Conservation (phyloP, 2,888 invertebrate species). For the Andrena chrysosceles region DNA sequence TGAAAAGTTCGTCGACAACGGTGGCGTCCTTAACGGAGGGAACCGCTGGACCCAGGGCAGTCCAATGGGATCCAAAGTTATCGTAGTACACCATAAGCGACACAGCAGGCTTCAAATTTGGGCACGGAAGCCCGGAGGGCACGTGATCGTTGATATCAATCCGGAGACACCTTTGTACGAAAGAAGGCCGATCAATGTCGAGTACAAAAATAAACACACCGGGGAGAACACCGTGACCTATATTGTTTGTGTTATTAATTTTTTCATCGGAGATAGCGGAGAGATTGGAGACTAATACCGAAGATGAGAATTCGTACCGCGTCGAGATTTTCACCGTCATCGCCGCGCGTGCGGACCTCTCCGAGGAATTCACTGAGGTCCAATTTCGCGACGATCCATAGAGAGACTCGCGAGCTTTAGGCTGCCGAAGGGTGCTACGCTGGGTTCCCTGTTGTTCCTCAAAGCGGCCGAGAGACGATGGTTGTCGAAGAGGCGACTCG, state of each 20-base stretch:
- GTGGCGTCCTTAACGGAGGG: not conserved
- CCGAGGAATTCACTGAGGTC: slow-evolving; percentile 6
- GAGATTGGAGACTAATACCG: too few species aligned
- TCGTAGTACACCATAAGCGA: not conserved
- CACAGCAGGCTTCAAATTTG: not conserved
- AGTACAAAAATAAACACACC: slow-evolving; percentile 10
- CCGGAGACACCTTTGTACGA: not conserved
- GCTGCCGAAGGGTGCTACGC: not conserved
- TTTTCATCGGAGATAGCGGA: too few species aligned
- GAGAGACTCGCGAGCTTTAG: not conserved
- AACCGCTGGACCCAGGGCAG: not conserved
- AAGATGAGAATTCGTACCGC: slow-evolving; percentile 73
- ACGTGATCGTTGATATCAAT: not conserved
- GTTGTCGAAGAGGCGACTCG: slow-evolving; percentile 35
- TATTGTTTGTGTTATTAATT: not conserved
- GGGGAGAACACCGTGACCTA: slow-evolving; percentile 16
- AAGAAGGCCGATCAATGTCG: not conserved
- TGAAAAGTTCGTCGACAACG: not conserved
- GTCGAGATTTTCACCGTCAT: slow-evolving; percentile 83
- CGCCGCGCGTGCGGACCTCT: slow-evolving; percentile 45
- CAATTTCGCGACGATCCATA: slow-evolving; percentile 30
- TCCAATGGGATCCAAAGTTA: not conserved
- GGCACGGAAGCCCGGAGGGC: not conserved
- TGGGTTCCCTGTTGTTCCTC: not conserved
- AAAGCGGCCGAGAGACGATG: slow-evolving; percentile 10